Conservation (phyloP, 2,888 invertebrate species). For the Ametastegia equiseti region DNA sequence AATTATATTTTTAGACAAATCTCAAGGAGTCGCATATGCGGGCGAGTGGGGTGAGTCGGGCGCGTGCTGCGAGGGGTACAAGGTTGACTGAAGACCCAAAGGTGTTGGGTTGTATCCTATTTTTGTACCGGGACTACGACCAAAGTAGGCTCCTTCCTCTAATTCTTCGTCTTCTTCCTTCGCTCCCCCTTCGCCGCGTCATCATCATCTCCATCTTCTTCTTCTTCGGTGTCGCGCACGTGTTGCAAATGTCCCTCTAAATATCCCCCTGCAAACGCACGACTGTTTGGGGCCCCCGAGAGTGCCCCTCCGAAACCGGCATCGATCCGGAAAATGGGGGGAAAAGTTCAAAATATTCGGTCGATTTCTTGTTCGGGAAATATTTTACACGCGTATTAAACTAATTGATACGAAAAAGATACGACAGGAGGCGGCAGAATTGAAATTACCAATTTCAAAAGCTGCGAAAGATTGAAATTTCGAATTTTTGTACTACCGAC, state of each 20-base stretch:
- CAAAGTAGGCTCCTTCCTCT: too few relatives aligned
- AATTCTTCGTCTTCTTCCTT: background rate
- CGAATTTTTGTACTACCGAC: too few relatives aligned
- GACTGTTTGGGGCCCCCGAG: conserved; percentile 20
- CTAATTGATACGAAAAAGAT: too few relatives aligned
- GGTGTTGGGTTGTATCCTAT: conserved; percentile 30
- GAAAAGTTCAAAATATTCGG: too few relatives aligned
- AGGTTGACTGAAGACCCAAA: conserved; percentile 27
- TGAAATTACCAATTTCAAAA: too few relatives aligned
- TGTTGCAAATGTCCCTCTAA: background rate
- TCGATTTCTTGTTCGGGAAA: too few relatives aligned
- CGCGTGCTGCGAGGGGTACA: background rate
- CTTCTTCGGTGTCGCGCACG: conserved; percentile 8
- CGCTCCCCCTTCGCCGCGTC: background rate
- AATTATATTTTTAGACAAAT: conserved; percentile 44
- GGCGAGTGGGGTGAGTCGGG: conserved; percentile 11
- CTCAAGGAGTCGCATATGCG: conserved; percentile 39
- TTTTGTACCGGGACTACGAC: conserved; percentile 15
- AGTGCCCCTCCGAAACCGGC: too few relatives aligned
- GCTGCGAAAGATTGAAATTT: too few relatives aligned
- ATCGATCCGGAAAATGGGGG: too few relatives aligned
- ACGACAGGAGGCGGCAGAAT: too few relatives aligned
- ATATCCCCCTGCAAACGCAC: too few relatives aligned
- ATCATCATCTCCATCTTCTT: background rate
- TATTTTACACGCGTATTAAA: too few relatives aligned